Percentiles rank a stretch among this genome's conserved stretches.
Evolutionary conservation across 2,113 vertebrate genomes (phyloP).

Genomic region (Thunnus maccoyii): DNA sequence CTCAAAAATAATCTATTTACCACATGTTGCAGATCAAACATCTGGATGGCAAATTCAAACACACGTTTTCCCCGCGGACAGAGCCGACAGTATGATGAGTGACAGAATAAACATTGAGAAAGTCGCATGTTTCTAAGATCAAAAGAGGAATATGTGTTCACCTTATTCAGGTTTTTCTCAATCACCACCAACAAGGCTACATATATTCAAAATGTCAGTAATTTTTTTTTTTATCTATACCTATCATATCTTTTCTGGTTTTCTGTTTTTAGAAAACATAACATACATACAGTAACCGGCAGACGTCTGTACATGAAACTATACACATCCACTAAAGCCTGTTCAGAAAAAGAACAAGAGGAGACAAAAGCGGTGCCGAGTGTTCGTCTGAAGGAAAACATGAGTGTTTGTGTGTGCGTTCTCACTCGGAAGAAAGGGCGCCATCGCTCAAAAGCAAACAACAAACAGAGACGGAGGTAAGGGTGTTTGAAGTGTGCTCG

Average conservation of each 20-base stretch:
- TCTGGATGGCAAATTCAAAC: conserved; percentile 15
- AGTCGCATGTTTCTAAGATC: conserved; percentile 37
- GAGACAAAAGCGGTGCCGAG: conserved; percentile 27
- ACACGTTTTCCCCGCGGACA: conserved; percentile 15
- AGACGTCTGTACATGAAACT: conserved; percentile 59
- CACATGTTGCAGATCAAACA: conserved; percentile 11
- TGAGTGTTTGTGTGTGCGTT: neutral
- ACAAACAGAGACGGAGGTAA: conserved; percentile 49
- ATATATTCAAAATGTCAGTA: conserved; percentile 39
- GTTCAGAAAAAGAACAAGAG: conserved; percentile 8
- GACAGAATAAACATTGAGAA: conserved; percentile 41
- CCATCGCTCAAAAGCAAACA: conserved; percentile 31
- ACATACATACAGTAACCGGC: conserved; percentile 39
- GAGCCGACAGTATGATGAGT: conserved; percentile 11
- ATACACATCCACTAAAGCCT: conserved; percentile 50
- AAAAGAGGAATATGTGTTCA: conserved; percentile 28
- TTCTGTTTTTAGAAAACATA: conserved; percentile 49
- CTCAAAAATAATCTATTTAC: conserved; percentile 2
- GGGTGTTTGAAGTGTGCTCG: conserved; percentile 51
- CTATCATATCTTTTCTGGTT: conserved; percentile 30
- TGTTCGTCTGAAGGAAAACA: conserved; percentile 40
- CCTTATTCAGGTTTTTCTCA: conserved; percentile 31
- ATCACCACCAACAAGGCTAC: conserved; percentile 52
- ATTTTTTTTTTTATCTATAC: neutral
- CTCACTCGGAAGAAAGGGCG: conserved; percentile 20